Evolutionary conservation across 2,113 vertebrate species (phyloP).

Genomic region (Osmerus mordax): DNA sequence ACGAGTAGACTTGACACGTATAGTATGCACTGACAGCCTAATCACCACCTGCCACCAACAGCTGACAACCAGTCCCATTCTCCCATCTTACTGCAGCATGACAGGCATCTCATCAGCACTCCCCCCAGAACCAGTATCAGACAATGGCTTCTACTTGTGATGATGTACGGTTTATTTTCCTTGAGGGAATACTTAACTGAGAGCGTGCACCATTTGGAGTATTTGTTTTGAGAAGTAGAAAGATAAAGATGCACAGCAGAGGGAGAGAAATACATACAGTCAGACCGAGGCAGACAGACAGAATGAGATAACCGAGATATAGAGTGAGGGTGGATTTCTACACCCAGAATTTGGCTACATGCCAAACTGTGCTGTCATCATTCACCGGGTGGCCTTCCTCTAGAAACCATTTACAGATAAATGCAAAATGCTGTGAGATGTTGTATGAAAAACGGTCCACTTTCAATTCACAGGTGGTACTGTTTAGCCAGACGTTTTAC

Average conservation of each 20-base stretch:
- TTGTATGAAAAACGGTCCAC: too few relatives aligned
- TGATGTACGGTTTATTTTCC: not conserved
- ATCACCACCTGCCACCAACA: not conserved
- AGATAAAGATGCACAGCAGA: not conserved
- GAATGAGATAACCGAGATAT: not conserved
- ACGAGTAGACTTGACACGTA: not conserved
- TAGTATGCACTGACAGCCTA: not conserved
- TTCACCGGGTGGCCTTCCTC: too few relatives aligned
- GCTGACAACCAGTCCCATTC: not conserved
- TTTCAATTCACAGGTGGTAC: too few relatives aligned
- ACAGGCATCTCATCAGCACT: not conserved
- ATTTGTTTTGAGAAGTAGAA: not conserved
- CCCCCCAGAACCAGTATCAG: not conserved
- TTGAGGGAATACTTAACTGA: slow-evolving; percentile 7
- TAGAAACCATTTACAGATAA: too few relatives aligned
- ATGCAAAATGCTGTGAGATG: too few relatives aligned
- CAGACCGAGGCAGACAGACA: not conserved
- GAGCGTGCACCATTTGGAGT: slow-evolving; percentile 9
- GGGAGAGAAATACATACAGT: too few relatives aligned
- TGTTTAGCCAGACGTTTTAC: too few relatives aligned
- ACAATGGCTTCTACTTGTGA: not conserved
- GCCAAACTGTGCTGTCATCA: too few relatives aligned
- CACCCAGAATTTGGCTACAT: not conserved
- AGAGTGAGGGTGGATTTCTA: not conserved
- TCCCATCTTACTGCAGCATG: not conserved